phyloP scores from a whole-genome alignment of 2,888 invertebrate genomes.

The Pammene aurita region DNA sequence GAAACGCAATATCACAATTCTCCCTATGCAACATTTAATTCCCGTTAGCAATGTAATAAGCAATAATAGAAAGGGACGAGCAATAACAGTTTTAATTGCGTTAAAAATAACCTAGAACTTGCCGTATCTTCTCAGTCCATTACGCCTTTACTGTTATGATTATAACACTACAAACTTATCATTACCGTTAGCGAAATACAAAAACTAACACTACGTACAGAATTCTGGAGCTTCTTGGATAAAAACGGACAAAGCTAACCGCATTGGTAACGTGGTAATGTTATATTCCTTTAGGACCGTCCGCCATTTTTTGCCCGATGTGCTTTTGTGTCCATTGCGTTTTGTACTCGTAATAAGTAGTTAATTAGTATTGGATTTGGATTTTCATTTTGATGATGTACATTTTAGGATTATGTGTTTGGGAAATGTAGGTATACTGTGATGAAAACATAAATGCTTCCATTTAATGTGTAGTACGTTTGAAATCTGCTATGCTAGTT shows the following conservation, averaged over 20 bases:
- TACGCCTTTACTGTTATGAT: constrained; percentile 65
- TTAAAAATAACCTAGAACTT: constrained; percentile 64
- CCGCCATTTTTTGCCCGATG: constrained; percentile 37
- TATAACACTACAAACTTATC: constrained; percentile 51
- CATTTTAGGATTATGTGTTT: background rate
- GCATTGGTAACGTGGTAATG: constrained; percentile 26
- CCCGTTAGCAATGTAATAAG: constrained; percentile 49
- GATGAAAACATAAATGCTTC: too few relatives aligned
- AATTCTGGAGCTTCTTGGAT: background rate
- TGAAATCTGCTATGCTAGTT: too few relatives aligned
- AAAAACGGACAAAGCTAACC: background rate
- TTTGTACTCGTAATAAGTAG: constrained; percentile 39
- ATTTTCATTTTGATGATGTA: background rate
- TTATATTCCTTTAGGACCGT: constrained; percentile 30
- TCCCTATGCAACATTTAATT: constrained; percentile 15
- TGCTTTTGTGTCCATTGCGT: constrained; percentile 28
- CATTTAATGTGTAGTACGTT: too few relatives aligned
- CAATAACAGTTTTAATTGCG: constrained; percentile 73
- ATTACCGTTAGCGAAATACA: constrained; percentile 42
- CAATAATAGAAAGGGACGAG: constrained; percentile 55
- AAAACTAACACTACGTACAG: constrained; percentile 6
- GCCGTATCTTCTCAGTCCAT: constrained; percentile 63
- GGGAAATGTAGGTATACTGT: background rate
- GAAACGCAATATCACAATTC: background rate
- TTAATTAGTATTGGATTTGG: constrained; percentile 26